Base-by-base conservation (phyloP, 2,888 invertebrate species). In the Drosophila subquinaria region DNA sequence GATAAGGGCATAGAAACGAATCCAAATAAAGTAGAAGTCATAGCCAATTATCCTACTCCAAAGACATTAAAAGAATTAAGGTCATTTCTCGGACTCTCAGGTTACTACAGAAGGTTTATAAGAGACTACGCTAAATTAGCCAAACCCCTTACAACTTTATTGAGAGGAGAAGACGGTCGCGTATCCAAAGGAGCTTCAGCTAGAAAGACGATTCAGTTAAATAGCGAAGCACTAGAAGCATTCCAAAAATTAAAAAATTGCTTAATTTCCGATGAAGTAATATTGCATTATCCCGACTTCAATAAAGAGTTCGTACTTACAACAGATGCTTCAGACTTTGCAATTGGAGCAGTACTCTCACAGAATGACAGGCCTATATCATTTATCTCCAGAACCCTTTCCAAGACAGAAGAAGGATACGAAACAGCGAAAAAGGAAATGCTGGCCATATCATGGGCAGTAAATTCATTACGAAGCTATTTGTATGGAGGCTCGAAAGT, bases 391-490 rank as follows among this genome's bases (percentile, higher is more conserved):
- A 45, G 45, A 45, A 50, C 48, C 23, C 15, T 50, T 11, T 56
- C 56, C 1, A 15, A 64, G 35, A 56, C 56, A 3, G 35, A 64
- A 35, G 50, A 56, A 27, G 9, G 10, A 20, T 64, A 50, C 3
- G 36, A 48, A 56, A 50, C 64, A 8, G 43, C 42, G 1, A 48
- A 50, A 48, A 66, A 60, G 35, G 43, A 66, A 60, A 66, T 66
- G 50, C 20, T 66, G 38, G 51, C 64, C 17, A 57, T 65, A 43
- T 5, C 17, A 9, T 47, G 45, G 57, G 52, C 51, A 1, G 53
- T 67, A 17, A 50, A 53, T 33, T 4, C 40, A 15, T 53, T 40
- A 6, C 36, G 9, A 8, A n/a, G 20, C 2, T 65, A 61, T n/a
- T 23, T 65, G 23, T 64, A 69, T 13, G 69, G 64, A 17, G 45